Base-by-base conservation (phyloP, 2,888 invertebrate species). In the Drosophila emarginata region DNA sequence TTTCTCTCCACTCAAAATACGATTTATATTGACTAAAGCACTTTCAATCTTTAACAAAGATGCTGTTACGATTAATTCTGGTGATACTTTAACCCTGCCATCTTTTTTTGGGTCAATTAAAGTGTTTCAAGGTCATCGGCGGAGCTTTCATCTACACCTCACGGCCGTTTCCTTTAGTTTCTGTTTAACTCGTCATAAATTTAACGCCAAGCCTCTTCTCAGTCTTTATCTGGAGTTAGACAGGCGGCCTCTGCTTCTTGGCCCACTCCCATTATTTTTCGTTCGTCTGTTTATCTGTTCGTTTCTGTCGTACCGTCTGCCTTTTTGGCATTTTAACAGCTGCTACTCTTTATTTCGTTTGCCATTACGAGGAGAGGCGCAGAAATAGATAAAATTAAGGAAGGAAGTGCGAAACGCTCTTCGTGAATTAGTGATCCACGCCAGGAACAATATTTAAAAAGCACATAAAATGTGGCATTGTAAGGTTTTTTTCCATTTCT, bases 251-350 rank as follows among this genome's bases (percentile, higher is more conserved):
- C 18, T 45, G 45, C 18, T 18, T 21, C 21, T 21, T 45, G 14
- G 15, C 18, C 54, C 36, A 12, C 18, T 36, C 6, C 32, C 54
- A 18, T 5, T 54, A 18, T 14, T 21, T 45, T 45, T 12, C 11
- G 6, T 26, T 26, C n/a, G 52, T 52, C 52, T 52, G 26, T 26
- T 26, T 52, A 26, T 52, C 52, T 26, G 52, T 52, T 26, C 26
- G 3, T 45, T 45, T 52, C 21, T 50, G 50, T 50, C 18, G 21
- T 11, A 21, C 50, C 11, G 50, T 50, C 52, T 52, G 52, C 26
- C 52, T 52, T 52, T 52, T 26, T 45, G 51, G 56, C 64, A 67
- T 32, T 54, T 11, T 52, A 52, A 26, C 26, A 26, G 52, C 52
- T 52, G 26, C 14, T 23, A 7, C 26, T 52, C 51, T 23, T 15